Percentiles rank a stretch among this genome's conserved stretches.
phyloP scores from a whole-genome alignment of 2,797 vertebrate species.

The Meda fulgida region DNA sequence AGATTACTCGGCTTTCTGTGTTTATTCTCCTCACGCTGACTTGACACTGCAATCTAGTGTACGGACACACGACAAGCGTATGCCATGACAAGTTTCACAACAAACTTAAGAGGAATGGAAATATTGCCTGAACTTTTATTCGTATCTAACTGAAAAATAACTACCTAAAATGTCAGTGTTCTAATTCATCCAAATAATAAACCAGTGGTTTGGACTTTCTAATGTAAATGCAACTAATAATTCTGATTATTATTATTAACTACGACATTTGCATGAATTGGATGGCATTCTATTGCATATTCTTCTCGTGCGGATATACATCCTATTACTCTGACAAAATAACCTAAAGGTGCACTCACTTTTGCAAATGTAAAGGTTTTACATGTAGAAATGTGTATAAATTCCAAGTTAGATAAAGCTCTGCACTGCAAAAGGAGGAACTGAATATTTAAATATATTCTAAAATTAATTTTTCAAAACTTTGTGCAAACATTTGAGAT shows the following conservation, averaged over 20 bases:
- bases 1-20: slow-evolving; percentile 46
- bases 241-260: background rate
- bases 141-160: background rate
- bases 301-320: background rate
- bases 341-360: too few relatives aligned
- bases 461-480: slow-evolving; percentile 6
- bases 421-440: background rate
- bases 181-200: background rate
- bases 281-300: background rate
- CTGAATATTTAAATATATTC: background rate
- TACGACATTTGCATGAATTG: background rate
- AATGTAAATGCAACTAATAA: background rate
- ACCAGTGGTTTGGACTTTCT: background rate
- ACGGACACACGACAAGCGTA: background rate
- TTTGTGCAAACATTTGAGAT: slow-evolving; percentile 41
- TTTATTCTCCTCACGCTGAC: slow-evolving; percentile 27
- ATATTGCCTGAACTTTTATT: background rate
- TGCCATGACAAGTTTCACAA: background rate
- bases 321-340: too few relatives aligned
- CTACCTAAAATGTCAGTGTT: background rate
- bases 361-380: too few relatives aligned
- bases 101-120: background rate
- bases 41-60: slow-evolving; percentile 26
- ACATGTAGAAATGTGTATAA: too few relatives aligned
- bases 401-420: background rate